Base-by-base conservation (phyloP, 2,797 vertebrate genomes). In the Characodon lateralis region DNA sequence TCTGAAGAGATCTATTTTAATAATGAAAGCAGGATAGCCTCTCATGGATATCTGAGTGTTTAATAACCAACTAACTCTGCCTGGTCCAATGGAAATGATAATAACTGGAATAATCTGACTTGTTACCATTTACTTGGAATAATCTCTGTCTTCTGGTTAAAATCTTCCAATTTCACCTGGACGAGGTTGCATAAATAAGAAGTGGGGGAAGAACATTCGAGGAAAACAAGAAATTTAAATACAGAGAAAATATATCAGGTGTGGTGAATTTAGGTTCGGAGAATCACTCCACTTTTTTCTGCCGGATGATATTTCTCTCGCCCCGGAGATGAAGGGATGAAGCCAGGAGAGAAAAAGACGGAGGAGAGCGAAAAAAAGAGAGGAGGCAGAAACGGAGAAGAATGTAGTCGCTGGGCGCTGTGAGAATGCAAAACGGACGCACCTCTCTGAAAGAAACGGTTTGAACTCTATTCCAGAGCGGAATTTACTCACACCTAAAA, bases 381-480 rank as follows among this genome's bases (percentile, higher is more conserved):
- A 79, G 84, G 78, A 81, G 77, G 73, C 72, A 81, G 88, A 80
- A 78, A n/a, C 39, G 76, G 86, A 84, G 83, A 81, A 89, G 92
- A 89, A 93, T 92, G 89, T 87, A 90, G 90, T 77, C 80, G 80
- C 84, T 80, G 90, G 85, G 84, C 80, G 86, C 85, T 83, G 87
- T 85, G 83, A 92, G 86, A 88, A 91, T 90, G 85, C 85, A 88
- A 87, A 91, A 73, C 89, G 90, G 92, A 93, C 92, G 90, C 92
- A 94, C 88, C 93, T 92, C 85, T 86, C 70, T 74, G 84, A 86
- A 90, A 90, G 85, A 84, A 71, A 18, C 84, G 43, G 83, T 66
- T 76, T 85, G 82, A 91, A 89, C 82, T 87, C 31, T 85, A 84
- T 82, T 85, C 69, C 87, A 59, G 56, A 4, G 76, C 81, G 90